phyloP scores from a whole-genome alignment of 2,888 invertebrate species.

The Therioaphis trifolii region DNA sequence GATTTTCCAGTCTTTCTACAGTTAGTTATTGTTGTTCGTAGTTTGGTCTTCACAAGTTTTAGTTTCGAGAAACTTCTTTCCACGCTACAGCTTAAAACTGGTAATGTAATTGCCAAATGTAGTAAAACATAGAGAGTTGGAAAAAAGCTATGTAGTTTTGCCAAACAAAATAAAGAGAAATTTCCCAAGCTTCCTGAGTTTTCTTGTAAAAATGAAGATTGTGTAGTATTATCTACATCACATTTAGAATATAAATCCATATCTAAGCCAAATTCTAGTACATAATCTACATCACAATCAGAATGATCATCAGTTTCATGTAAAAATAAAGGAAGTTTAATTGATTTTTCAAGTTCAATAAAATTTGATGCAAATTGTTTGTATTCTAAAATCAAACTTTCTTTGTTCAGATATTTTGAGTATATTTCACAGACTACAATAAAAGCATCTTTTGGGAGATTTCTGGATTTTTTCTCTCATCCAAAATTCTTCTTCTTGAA shows the following conservation, averaged over 20 bases:
- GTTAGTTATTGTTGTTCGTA: slow-evolving; percentile 41
- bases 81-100: slow-evolving; percentile 4
- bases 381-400: slow-evolving; percentile 29
- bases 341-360: slow-evolving; percentile 32
- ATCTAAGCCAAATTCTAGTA: slow-evolving; percentile 21
- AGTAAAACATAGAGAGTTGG: slow-evolving; percentile 33
- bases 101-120: slow-evolving; percentile 27
- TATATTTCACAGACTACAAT: slow-evolving; percentile 27
- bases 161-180: slow-evolving; percentile 21
- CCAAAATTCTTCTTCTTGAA: slow-evolving; percentile 18
- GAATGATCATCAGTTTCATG: slow-evolving; percentile 27
- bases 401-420: slow-evolving; percentile 22
- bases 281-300: slow-evolving; percentile 11
- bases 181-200: slow-evolving; percentile 14
- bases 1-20: slow-evolving; percentile 10
- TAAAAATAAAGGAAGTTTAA: slow-evolving; percentile 29
- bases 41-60: slow-evolving; percentile 22
- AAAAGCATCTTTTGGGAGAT: slow-evolving; percentile 27
- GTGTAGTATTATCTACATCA: slow-evolving; percentile 18
- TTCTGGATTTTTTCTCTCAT: slow-evolving; percentile 29
- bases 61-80: too few species aligned
- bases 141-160: too few species aligned
- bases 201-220: slow-evolving; percentile 20
- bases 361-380: slow-evolving; percentile 27
- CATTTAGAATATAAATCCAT: slow-evolving; percentile 24